Evolutionary conservation across 1,140 invertebrate species (phyloP).

Genomic region (Pogonognathellus flavescens): DNA sequence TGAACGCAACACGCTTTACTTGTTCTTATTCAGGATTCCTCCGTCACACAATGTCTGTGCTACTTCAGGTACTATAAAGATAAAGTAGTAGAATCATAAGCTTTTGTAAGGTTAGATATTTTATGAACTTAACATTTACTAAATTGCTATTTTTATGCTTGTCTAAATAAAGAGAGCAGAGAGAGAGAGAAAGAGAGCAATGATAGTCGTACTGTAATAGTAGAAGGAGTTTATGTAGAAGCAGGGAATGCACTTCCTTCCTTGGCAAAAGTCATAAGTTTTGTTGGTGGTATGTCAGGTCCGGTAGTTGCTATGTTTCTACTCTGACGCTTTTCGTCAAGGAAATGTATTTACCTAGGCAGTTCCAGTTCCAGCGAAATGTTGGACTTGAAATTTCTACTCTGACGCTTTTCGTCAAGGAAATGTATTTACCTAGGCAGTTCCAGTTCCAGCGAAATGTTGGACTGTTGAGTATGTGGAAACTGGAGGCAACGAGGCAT

Average conservation of each 20-base stretch:
- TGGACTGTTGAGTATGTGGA: neutral
- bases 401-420: conserved; percentile 15
- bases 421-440: neutral
- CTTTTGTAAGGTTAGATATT: too few relatives aligned
- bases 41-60: too few relatives aligned
- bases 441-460: neutral
- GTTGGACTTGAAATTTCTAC: too few relatives aligned
- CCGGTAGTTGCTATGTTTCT: neutral
- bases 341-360: neutral
- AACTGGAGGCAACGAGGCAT: conserved; percentile 20
- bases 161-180: too few relatives aligned
- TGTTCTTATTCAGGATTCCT: too few relatives aligned
- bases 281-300: neutral
- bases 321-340: conserved; percentile 11
- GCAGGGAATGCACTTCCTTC: conserved; percentile 17
- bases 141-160: too few relatives aligned
- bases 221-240: neutral
- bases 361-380: too few relatives aligned
- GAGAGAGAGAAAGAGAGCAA: neutral
- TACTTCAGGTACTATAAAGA: too few relatives aligned
- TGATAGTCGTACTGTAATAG: neutral
- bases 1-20: too few relatives aligned
- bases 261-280: neutral
- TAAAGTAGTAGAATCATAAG: too few relatives aligned
- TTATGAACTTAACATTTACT: too few relatives aligned